Evolutionary conservation across 2,113 vertebrate species (phyloP).

Genomic region (Odocoileus virginianus): DNA sequence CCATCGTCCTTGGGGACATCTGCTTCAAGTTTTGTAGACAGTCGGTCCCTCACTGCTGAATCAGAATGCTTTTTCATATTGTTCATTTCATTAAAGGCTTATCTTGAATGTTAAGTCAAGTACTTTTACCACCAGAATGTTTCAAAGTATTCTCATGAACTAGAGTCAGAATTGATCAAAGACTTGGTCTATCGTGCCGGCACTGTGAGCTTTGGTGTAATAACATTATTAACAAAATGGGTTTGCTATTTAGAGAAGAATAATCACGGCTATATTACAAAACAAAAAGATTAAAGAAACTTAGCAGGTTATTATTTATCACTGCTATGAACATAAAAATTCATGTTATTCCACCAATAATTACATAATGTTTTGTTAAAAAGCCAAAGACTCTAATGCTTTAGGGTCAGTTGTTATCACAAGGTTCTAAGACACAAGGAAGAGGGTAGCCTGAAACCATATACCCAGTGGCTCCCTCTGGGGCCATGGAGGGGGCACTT

Average conservation of each 20-base stretch:
- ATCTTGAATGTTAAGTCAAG: background rate
- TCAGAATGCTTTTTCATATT: background rate
- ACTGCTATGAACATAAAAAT: background rate
- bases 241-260: background rate
- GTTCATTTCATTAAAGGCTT: background rate
- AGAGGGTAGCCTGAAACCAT: accelerated
- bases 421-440: background rate
- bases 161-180: background rate
- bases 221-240: background rate
- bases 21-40: background rate
- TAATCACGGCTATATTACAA: background rate
- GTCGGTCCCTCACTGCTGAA: background rate
- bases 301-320: background rate
- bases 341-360: background rate
- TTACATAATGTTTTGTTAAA: background rate
- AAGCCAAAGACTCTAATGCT: background rate
- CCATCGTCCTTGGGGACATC: background rate
- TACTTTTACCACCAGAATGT: background rate
- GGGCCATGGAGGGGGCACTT: background rate
- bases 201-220: background rate
- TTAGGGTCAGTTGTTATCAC: background rate
- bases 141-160: background rate
- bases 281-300: background rate
- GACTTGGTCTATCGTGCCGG: background rate
- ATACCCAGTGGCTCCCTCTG: accelerated